Evolutionary conservation across 2,797 vertebrate species (phyloP).

Genomic region (Varecia variegata): DNA sequence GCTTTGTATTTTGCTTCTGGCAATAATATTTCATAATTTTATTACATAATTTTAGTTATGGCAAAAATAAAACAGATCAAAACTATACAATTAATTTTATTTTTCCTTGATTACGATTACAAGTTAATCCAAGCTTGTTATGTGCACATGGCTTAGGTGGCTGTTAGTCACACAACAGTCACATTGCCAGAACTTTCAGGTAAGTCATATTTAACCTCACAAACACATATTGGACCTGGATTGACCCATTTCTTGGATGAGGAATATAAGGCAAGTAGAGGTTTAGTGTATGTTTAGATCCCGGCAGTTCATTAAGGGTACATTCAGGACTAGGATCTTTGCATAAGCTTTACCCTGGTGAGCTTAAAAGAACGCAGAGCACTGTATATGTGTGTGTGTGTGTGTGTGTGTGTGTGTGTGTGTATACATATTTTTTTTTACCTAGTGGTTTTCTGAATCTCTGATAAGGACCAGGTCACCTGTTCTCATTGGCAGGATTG

Average conservation of each 20-base stretch:
- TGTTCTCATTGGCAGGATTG: not conserved
- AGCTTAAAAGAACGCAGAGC: not conserved
- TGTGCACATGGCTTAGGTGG: not conserved
- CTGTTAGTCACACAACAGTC: not conserved
- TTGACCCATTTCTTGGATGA: not conserved
- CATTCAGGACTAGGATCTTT: not conserved
- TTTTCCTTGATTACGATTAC: not conserved
- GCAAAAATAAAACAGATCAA: not conserved
- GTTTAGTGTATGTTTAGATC: not conserved
- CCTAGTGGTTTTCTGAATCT: not conserved
- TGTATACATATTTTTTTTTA: not conserved
- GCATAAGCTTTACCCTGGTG: not conserved
- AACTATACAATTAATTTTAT: not conserved
- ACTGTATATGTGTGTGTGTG: too few relatives aligned
- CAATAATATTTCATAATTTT: not conserved
- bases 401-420: too few relatives aligned
- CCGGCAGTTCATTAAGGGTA: not conserved
- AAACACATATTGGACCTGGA: not conserved
- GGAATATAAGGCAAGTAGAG: not conserved
- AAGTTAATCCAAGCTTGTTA: not conserved
- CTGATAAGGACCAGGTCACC: not conserved
- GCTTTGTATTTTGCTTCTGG: conserved; percentile 19
- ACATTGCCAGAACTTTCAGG: not conserved
- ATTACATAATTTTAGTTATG: not conserved
- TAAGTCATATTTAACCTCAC: not conserved